Evolutionary conservation across 2,113 vertebrate species (phyloP).

Genomic region (Dicaeum eximium): DNA sequence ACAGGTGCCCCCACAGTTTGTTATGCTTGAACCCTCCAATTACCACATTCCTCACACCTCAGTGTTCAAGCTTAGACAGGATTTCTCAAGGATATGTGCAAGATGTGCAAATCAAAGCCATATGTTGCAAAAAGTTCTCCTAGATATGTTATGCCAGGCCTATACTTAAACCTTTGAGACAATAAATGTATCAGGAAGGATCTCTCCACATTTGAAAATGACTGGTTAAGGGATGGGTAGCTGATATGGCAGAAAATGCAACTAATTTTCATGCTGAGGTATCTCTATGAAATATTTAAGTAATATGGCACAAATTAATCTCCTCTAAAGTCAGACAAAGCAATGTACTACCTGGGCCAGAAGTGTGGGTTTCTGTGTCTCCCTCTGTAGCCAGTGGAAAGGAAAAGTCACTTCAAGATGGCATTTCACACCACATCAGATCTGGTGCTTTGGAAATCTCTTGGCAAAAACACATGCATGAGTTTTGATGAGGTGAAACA

Average conservation of each 20-base stretch:
- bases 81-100: background rate
- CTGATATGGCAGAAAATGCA: background rate
- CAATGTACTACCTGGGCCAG: background rate
- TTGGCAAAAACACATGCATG: background rate
- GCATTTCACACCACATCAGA: background rate
- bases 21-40: background rate
- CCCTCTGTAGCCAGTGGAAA: background rate
- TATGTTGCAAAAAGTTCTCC: background rate
- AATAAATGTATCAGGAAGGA: background rate
- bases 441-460: background rate
- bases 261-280: background rate
- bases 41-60: background rate
- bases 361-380: background rate
- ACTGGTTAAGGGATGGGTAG: background rate
- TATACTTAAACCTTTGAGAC: background rate
- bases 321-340: background rate
- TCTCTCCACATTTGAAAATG: background rate
- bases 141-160: background rate
- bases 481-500: background rate
- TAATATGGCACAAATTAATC: background rate
- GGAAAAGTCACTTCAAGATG: background rate
- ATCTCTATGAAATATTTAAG: background rate
- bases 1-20: background rate
- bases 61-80: background rate
- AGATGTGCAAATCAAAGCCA: background rate